Percentiles rank a stretch among this genome's conserved stretches.
Conservation (phyloP, 2,888 invertebrate species). For the Phyllotreta cruciferae region DNA sequence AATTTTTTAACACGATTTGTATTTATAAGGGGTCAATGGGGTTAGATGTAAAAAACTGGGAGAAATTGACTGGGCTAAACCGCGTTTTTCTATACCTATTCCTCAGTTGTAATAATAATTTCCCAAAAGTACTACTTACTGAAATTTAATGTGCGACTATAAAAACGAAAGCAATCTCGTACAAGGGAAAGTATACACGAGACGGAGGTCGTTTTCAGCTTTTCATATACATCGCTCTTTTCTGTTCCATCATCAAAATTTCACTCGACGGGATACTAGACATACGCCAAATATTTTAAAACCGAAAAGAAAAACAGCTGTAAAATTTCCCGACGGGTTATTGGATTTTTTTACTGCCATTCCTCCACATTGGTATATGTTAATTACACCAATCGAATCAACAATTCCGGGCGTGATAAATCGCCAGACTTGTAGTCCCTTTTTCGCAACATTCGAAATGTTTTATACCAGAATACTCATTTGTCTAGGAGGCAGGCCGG, state of each 20-base stretch:
- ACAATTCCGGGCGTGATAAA: not conserved
- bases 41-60: no score
- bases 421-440: no score
- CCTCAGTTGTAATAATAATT: conserved; percentile 13
- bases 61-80: no score
- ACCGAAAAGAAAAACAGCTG: no score
- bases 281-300: not conserved
- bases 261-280: conserved; percentile 18
- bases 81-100: no score
- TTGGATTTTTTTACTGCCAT: no score
- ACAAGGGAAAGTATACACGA: conserved; percentile 2
- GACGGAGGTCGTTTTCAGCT: conserved; percentile 11
- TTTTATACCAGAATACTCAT: conserved; percentile 15
- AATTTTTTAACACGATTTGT: no score
- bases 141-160: conserved; percentile 7
- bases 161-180: conserved; percentile 20
- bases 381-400: no score
- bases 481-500: conserved; percentile 5
- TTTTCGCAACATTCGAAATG: conserved; percentile 9
- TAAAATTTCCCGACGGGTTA: no score
- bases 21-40: no score
- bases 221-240: conserved; percentile 13
- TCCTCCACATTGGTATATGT: no score
- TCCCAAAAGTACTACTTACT: conserved; percentile 18
- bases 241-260: conserved; percentile 18